These are phyloP conservation scores for Porites lutea DNA, from an alignment of 64 coral and sea anemone species.

Conservation along the genomic window DNA sequence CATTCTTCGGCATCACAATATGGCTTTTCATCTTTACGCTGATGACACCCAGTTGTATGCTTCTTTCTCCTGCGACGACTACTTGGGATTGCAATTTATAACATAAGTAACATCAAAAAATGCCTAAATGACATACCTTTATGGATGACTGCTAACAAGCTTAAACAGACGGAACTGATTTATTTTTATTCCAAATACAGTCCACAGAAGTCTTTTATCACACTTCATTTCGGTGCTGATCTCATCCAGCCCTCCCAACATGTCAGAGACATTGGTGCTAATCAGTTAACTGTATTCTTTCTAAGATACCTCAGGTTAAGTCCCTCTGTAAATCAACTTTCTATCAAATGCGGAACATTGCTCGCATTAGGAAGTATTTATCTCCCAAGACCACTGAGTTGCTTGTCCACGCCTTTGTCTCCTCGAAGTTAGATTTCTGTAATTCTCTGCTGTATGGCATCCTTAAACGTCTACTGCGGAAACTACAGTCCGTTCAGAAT, in stretches of 20 bases:
- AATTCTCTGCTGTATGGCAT: no score
- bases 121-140: neutral
- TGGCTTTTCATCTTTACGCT: conserved; percentile 19
- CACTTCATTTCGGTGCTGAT: conserved; percentile 1
- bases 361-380: neutral
- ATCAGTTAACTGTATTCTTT: neutral
- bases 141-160: conserved; percentile 17
- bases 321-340: neutral
- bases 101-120: conserved; percentile 11
- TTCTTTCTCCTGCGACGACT: neutral
- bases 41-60: conserved; percentile 3
- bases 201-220: neutral
- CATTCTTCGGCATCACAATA: neutral
- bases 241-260: neutral
- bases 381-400: neutral
- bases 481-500: no score
- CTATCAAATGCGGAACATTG: conserved; percentile 1
- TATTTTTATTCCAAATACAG: neutral
- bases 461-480: no score
- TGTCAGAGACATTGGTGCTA: neutral
- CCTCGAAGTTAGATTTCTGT: no score
- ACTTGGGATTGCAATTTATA: conserved; percentile 5
- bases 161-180: neutral
- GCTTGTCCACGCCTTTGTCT: no score
- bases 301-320: neutral